Percentiles rank a stretch among this genome's conserved stretches.
Evolutionary conservation across 1,140 invertebrate species (phyloP).

Genomic region (Heliconius hewitsoni): DNA sequence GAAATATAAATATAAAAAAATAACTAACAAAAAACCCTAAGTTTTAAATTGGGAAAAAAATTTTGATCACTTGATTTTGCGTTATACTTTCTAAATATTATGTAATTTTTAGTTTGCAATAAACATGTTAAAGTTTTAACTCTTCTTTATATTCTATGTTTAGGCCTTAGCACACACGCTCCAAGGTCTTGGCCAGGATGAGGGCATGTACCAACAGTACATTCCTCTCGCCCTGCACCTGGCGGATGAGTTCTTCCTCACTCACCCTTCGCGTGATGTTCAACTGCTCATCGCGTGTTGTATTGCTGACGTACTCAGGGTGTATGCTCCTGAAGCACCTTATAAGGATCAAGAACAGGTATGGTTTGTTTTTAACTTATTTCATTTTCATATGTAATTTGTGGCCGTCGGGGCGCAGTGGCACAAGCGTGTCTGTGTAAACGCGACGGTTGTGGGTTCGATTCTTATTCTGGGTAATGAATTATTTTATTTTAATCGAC

Average conservation of each 20-base stretch:
- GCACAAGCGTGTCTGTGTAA: neutral
- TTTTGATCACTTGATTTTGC: too few relatives aligned
- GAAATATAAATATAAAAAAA: too few relatives aligned
- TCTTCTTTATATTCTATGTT: neutral
- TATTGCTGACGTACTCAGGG: conserved; percentile 97
- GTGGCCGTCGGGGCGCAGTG: neutral
- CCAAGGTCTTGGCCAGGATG: conserved; percentile 98
- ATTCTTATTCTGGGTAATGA: too few relatives aligned
- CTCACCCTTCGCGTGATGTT: conserved; percentile 95
- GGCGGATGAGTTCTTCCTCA: conserved; percentile 95
- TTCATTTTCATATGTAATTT: neutral
- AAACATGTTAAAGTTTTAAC: too few relatives aligned
- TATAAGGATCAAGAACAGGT: conserved; percentile 90
- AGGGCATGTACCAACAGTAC: conserved; percentile 96
- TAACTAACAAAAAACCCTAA: too few relatives aligned
- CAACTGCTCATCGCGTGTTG: conserved; percentile 97
- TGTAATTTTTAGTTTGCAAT: too few relatives aligned
- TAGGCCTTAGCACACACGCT: conserved; percentile 95
- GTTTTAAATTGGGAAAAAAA: too few relatives aligned
- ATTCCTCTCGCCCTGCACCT: conserved; percentile 96
- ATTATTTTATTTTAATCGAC: too few relatives aligned
- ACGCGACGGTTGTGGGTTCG: neutral
- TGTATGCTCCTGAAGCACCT: conserved; percentile 99
- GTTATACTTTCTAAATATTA: too few relatives aligned
- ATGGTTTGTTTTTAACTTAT: neutral